Base-by-base conservation (phyloP, 2,888 invertebrate genomes). In the Mythimna ferrago region DNA sequence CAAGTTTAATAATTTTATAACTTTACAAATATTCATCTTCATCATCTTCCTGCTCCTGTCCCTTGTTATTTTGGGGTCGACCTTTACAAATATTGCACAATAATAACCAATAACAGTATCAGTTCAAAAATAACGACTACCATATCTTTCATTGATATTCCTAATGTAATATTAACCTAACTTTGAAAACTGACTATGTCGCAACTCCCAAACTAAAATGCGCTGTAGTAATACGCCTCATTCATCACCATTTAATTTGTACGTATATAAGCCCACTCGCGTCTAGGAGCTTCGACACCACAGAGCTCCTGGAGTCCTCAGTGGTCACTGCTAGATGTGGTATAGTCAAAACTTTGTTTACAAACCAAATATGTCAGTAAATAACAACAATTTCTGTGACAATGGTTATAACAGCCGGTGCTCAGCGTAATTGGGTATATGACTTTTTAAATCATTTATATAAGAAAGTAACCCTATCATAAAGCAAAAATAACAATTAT, bases 231-330 rank as follows among this genome's bases (percentile, higher is more conserved):
- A 71, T 35, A n/a, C 10, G 19, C 11, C 35, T 83, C 53, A 53
- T 61, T 79, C 41, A 64, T 66, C 57, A 64, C n/a, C 1, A 56
- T 64, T 66, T 38, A 21, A 74, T 58, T 80, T 66, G 64, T 70
- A 66, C 64, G 61, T 48, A 38, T 56, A 53, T 61, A 62, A 69
- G 44, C 53, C 41, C 44, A 66, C 32, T 32, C 53, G 64, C 54
- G 51, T 62, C 44, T 70, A 26, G 62, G 62, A 26, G 19, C 19
- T 63, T 63, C 16, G 10, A 41, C 1, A 41, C 7, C 61, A 61
- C 41, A 61, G 61, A 41, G 14, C 7, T 14, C 14, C 1, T 44
- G 11, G 38, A 21, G 0, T 41, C 7, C 1, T 41, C 6, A 14
- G 21, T 3, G 41, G 41, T 4, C 11, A 16, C 14, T 21, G 61